Conservation (phyloP, 2,888 invertebrate species). For the Margaritifera margaritifera region DNA sequence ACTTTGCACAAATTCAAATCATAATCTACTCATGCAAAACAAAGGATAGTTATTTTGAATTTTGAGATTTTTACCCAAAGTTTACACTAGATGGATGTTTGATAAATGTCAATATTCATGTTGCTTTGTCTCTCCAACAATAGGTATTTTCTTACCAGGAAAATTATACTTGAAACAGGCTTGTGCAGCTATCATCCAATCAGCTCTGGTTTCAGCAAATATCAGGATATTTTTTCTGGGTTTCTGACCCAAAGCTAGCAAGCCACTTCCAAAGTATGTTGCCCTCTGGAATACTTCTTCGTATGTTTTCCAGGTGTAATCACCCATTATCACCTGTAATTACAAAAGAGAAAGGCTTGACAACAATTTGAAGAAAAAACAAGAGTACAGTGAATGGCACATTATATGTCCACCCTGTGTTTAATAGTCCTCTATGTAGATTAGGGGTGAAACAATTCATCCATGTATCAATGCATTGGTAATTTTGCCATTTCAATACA, state of each 20-base stretch:
- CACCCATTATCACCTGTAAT: conserved; percentile 89
- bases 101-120: neutral
- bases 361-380: neutral
- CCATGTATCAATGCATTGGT: too few relatives aligned
- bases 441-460: too few relatives aligned
- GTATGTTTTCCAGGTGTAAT: conserved; percentile 92
- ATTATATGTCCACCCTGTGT: too few relatives aligned
- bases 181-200: conserved; percentile 98
- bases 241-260: conserved; percentile 84
- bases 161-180: conserved; percentile 96
- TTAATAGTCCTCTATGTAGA: too few relatives aligned
- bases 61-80: neutral
- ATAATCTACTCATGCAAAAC: neutral
- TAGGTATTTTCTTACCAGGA: conserved; percentile 77
- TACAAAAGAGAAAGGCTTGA: neutral
- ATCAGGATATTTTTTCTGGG: conserved; percentile 84
- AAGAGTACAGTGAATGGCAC: neutral
- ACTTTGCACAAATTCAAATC: too few relatives aligned
- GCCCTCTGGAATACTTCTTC: conserved; percentile 85
- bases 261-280: conserved; percentile 86
- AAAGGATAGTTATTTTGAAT: neutral
- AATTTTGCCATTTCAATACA: too few relatives aligned
- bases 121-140: neutral
- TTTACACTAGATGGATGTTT: neutral
- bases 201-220: conserved; percentile 97